Evolutionary conservation across 2,113 vertebrate genomes (phyloP), one percentile per base, ranked within the genome.

Genomic region (Hassar affinis): DNA sequence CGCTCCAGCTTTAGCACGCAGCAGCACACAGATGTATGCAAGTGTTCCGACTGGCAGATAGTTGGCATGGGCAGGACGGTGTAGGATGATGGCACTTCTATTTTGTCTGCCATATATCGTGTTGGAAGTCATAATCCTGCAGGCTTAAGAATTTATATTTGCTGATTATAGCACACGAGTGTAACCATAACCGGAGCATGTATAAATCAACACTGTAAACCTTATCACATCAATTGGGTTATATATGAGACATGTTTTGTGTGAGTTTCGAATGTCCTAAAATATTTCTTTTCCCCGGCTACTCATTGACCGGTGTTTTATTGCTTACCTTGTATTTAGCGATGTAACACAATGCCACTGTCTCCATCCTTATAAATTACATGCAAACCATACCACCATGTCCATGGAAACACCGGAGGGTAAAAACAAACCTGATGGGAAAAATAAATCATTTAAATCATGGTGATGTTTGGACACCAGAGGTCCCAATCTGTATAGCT

Each of bases 71-170:
- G 17, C 69, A 6, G 27, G 33, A 59, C 2, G 47, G 78, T 80
- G 74, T 84, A 77, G 71, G 45, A 80, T 86, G 85, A 81, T 81
- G 78, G 71, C 81, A 17, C 54, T 76, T 38, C 69, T 30, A 79
- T 83, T 86, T 86, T 83, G 33, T 78, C 45, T 22, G 35, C 52
- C 56, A 12, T 66, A 71, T 72, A 47, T 59, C 47, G 25, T 18
- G 38, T 72, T 52, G 56, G n/a, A 85, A 69, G 42, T 54, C 57
- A 17, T 49, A 79, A 75, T 86, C 47, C 54, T 77, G 62, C 49
- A 49, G 76, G 1, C 69, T n/a, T 74, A 38, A 59, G 78, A 64
- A 83, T 64, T 45, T 75, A 79, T 33, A 83, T 72, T 42, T 61
- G 80, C 74, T 82, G 80, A 86, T 62, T 83, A 79, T 51, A 79